These are phyloP conservation scores for Athene cunicularia DNA, from an alignment of 2,113 vertebrate genomes.

Conservation along the genomic window DNA sequence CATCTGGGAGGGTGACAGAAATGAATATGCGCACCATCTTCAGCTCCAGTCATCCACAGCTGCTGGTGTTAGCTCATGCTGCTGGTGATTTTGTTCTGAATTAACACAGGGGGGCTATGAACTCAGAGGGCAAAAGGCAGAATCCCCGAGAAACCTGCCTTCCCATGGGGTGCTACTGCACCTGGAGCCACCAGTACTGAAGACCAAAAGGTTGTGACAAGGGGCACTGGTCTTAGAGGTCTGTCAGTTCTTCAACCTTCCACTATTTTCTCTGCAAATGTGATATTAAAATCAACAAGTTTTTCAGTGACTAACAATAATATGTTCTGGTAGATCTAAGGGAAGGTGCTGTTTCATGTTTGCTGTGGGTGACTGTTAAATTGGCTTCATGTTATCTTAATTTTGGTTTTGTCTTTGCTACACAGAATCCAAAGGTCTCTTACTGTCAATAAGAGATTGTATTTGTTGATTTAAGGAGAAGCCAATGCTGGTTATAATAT, in stretches of 20 bases:
- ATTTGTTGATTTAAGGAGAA: not conserved
- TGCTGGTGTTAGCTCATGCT: fast-evolving
- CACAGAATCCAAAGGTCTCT: not conserved
- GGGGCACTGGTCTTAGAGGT: not conserved
- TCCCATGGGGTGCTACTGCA: fast-evolving
- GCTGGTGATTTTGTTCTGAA: not conserved
- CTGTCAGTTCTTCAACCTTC: not conserved
- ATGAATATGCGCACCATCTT: not conserved
- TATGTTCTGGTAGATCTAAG: not conserved
- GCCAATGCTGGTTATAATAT: not conserved
- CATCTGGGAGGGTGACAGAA: not conserved
- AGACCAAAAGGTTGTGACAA: not conserved
- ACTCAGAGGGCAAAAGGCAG: not conserved
- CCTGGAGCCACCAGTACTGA: not conserved
- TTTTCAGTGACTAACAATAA: not conserved
- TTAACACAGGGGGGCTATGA: not conserved
- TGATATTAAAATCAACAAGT: not conserved
- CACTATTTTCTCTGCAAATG: not conserved
- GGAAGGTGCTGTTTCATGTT: not conserved
- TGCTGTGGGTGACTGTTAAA: not conserved
- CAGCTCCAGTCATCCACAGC: not conserved
- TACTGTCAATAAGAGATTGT: not conserved
- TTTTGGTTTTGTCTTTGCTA: not conserved
- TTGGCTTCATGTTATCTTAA: not conserved
- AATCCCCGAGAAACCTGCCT: not conserved